These are phyloP conservation scores for Rhimphoctona megacephalus DNA, from an alignment of 2,888 invertebrate species.

Conservation along the genomic window DNA sequence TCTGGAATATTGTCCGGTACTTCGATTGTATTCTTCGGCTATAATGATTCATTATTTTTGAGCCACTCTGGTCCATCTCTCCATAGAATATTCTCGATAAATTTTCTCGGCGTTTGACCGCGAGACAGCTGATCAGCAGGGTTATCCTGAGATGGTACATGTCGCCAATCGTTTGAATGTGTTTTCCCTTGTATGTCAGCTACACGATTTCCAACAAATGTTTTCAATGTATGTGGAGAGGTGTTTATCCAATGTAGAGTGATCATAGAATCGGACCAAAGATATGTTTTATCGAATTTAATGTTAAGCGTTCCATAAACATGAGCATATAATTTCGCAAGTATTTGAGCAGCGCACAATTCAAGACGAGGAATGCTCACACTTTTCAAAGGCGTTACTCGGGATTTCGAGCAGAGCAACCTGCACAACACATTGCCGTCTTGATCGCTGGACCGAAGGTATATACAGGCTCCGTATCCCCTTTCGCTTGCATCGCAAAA, in stretches of 20 bases:
- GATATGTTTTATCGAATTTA: not conserved
- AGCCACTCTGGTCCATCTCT: conserved; percentile 55
- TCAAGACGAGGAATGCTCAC: conserved; percentile 64
- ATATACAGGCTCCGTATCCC: conserved; percentile 64
- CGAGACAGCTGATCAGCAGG: conserved; percentile 56
- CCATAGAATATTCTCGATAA: conserved; percentile 30
- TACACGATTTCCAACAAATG: conserved; percentile 66
- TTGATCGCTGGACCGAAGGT: conserved; percentile 12
- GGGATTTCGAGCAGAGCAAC: conserved; percentile 66
- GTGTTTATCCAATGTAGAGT: conserved; percentile 68
- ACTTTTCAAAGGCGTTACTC: conserved; percentile 56
- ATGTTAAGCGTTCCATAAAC: not conserved
- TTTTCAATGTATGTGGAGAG: conserved; percentile 41
- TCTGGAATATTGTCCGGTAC: not conserved
- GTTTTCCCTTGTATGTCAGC: conserved; percentile 57
- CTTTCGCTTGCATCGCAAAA: conserved; percentile 65
- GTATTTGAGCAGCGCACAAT: conserved; percentile 59
- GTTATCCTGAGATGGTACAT: conserved; percentile 46
- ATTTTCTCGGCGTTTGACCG: conserved; percentile 26
- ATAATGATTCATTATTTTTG: not conserved
- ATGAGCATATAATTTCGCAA: conserved; percentile 31
- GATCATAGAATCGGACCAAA: conserved; percentile 71
- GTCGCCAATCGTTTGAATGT: conserved; percentile 11
- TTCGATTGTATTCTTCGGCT: not conserved
- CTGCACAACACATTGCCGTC: not conserved